Percentiles rank a stretch among this genome's conserved stretches.
Conservation (phyloP, 2,113 vertebrate genomes). For the Pygoscelis adeliae region DNA sequence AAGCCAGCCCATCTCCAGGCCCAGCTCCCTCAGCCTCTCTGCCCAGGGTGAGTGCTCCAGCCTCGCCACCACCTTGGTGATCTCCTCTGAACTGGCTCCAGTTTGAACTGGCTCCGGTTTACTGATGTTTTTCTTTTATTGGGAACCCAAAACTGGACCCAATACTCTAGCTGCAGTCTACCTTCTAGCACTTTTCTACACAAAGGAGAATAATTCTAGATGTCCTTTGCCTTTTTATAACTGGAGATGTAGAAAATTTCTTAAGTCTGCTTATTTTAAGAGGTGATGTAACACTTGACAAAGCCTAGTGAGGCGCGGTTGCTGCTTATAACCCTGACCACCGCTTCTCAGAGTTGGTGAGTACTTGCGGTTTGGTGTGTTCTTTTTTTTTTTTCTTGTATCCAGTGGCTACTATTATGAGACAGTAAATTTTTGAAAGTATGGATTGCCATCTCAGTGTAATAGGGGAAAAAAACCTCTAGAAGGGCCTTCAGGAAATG, state of each 20-base stretch:
- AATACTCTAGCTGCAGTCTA: neutral
- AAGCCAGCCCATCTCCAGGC: neutral
- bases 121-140: neutral
- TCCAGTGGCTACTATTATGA: neutral
- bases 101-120: neutral
- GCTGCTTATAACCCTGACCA: neutral
- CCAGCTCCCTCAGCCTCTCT: neutral
- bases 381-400: neutral
- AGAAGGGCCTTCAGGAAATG: neutral
- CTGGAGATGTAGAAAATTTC: neutral
- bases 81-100: neutral
- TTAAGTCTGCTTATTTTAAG: neutral
- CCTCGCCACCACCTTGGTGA: neutral
- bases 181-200: neutral
- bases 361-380: neutral
- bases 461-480: neutral
- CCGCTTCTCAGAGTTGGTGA: neutral
- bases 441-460: neutral
- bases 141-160: neutral
- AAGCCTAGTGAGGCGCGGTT: neutral
- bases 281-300: neutral
- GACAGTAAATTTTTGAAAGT: neutral
- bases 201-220: neutral
- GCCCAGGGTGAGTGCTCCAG: accelerated
- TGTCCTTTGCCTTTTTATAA: neutral